These are phyloP conservation scores for Scotopteryx bipunctaria DNA, from an alignment of 2,888 invertebrate genomes.

Conservation along the genomic window DNA sequence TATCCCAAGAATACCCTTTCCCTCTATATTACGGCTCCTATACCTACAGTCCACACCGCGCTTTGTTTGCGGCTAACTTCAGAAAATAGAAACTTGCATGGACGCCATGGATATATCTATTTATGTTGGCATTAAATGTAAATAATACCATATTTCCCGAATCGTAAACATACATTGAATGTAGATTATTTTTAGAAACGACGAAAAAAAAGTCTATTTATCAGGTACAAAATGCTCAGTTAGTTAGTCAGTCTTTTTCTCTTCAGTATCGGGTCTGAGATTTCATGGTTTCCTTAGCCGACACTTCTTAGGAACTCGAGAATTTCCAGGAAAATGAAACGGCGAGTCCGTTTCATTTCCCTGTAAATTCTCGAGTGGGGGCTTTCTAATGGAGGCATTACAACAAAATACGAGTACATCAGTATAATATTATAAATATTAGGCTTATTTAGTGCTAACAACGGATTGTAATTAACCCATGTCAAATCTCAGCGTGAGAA, in stretches of 20 bases:
- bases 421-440: constrained; percentile 36
- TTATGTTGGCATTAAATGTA: too few relatives aligned
- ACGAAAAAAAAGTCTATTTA: too few relatives aligned
- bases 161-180: too few relatives aligned
- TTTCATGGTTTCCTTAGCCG: background rate
- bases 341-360: constrained; percentile 1
- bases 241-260: background rate
- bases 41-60: too few relatives aligned
- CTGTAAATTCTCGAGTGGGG: too few relatives aligned
- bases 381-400: constrained; percentile 17
- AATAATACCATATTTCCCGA: too few relatives aligned
- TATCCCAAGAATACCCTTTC: constrained; percentile 60
- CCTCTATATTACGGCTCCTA: constrained; percentile 19
- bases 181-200: too few relatives aligned
- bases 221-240: too few relatives aligned
- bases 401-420: constrained; percentile 3
- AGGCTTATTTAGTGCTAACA: constrained; percentile 45
- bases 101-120: too few relatives aligned
- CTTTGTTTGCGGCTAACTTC: constrained; percentile 6
- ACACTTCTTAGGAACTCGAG: background rate
- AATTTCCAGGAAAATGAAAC: constrained; percentile 1
- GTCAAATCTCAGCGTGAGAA: constrained; percentile 45
- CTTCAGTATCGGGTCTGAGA: background rate
- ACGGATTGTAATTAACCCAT: constrained; percentile 50
- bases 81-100: background rate